Evolutionary conservation across 2,888 invertebrate genomes (phyloP).

Genomic region (Phrixothrix hirtus): DNA sequence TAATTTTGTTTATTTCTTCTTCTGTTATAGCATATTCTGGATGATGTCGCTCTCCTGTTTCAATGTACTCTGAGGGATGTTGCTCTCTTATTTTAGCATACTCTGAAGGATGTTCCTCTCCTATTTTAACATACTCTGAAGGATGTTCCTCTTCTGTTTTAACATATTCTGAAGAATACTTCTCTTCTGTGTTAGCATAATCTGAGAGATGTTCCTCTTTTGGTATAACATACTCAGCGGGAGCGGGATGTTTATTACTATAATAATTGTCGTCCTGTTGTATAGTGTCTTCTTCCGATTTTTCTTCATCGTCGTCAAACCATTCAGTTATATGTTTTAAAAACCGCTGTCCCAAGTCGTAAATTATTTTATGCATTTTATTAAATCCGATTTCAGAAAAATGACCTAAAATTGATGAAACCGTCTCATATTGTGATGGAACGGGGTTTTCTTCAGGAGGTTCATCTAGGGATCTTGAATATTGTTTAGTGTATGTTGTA

Average conservation of each 20-base stretch:
- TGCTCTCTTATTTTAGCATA: too few relatives aligned
- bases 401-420: constrained; percentile 38
- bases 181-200: neutral
- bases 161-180: too few relatives aligned
- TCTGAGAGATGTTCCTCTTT: too few relatives aligned
- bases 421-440: constrained; percentile 12
- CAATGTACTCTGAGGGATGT: too few relatives aligned
- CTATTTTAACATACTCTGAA: neutral
- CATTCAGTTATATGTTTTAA: too few relatives aligned
- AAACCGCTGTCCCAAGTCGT: constrained; percentile 31
- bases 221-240: too few relatives aligned
- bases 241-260: neutral
- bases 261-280: too few relatives aligned
- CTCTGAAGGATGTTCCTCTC: neutral
- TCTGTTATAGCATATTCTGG: neutral
- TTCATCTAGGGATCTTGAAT: too few relatives aligned
- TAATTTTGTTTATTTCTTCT: constrained; percentile 16
- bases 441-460: neutral
- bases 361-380: constrained; percentile 35
- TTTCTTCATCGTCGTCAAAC: neutral
- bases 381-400: constrained; percentile 35
- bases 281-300: neutral
- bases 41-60: too few relatives aligned
- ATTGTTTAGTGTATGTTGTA: too few relatives aligned
- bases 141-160: neutral